These are phyloP conservation scores for Lamprologus speciosus DNA, from an alignment of 2,113 vertebrate genomes.

Conservation along the genomic window DNA sequence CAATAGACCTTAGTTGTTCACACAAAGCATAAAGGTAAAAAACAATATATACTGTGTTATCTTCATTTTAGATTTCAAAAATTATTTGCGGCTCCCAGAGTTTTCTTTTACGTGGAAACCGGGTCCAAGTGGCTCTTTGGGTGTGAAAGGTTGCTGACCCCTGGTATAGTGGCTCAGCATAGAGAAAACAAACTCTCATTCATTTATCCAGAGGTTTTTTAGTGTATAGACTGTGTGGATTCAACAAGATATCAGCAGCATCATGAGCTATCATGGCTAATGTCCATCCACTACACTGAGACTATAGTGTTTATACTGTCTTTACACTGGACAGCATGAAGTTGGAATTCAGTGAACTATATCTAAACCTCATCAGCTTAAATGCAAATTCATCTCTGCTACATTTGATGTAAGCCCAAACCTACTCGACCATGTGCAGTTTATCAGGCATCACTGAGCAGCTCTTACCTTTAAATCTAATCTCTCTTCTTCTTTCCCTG, in stretches of 20 bases:
- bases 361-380: neutral
- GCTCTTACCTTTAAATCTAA: neutral
- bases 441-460: neutral
- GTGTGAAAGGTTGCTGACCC: too few species aligned
- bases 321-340: neutral
- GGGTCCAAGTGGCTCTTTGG: too few species aligned
- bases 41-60: too few species aligned
- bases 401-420: neutral
- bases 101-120: too few species aligned
- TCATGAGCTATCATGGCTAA: neutral
- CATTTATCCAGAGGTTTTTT: neutral
- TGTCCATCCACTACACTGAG: neutral
- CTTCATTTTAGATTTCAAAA: too few species aligned
- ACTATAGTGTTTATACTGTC: neutral
- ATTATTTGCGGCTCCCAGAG: too few species aligned
- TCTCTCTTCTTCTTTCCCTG: neutral
- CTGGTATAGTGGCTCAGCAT: neutral
- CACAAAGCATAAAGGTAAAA: neutral
- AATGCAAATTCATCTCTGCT: neutral
- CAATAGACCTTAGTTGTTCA: neutral
- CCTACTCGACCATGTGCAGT: neutral
- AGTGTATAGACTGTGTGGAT: neutral
- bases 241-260: neutral
- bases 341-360: neutral
- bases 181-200: neutral